Evolutionary conservation across 2,888 invertebrate species (phyloP), one percentile per base, ranked within the genome.

Genomic region (Pelosia muscerda): DNA sequence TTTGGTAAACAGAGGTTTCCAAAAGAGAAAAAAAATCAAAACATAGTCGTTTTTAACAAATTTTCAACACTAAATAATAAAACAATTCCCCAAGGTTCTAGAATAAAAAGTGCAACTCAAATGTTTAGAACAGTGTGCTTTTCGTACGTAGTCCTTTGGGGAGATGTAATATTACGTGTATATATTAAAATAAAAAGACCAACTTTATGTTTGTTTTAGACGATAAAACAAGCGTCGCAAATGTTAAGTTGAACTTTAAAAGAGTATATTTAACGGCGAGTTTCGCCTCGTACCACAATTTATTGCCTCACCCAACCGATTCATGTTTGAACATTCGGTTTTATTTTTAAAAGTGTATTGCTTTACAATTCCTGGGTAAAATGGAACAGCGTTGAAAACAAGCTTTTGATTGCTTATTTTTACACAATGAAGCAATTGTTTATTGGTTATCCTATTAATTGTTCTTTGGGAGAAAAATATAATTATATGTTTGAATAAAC

Each of bases 191-290:
- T 73, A 81, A 74, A 79, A 76, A 73, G 74, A 73, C 70, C 67
- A 77, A 69, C 77, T 78, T 78, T 80, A 80, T 76, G 79, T 81
- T 81, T 83, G 79, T 84, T 84, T 84, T 81, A 77, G 75, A 75
- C 82, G 75, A 82, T 81, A 81, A 82, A 83, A 72, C 79, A 74
- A 77, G 72, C 74, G 67, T 79, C 74, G 73, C 79, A 80, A 83
- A 83, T 80, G 82, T 77, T 75, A 81, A 84, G 71, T 82, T 85
- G 75, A 81, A 84, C 83, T 84, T 84, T 85, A 83, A 80, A 79
- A 78, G 73, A 81, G 78, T 79, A 79, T 77, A 83, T 77, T 81
- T 80, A 83, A 83, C 77, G 77, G 78, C 67, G 76, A 79, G 76
- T 79, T 82, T 85, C 75, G 77, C 81, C 75, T 73, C 74, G 76